phyloP scores from a whole-genome alignment of 2,797 vertebrate species.

The Darevskia mixta region DNA sequence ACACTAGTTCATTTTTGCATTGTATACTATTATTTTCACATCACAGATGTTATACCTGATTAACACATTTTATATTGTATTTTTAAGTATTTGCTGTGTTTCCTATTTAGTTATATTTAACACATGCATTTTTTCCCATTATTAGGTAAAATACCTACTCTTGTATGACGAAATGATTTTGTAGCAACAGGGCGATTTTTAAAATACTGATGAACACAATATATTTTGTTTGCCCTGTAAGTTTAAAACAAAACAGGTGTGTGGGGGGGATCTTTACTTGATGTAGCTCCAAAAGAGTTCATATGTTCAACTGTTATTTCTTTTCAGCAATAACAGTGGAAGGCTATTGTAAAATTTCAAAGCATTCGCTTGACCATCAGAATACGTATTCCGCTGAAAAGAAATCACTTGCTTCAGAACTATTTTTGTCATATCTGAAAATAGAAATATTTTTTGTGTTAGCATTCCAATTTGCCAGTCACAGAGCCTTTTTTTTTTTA shows the following conservation, averaged over 20 bases:
- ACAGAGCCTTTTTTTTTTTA: constrained; percentile 37
- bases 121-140: neutral
- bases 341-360: neutral
- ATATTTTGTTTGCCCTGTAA: neutral
- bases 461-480: constrained; percentile 30
- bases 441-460: constrained; percentile 21
- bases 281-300: constrained; percentile 30
- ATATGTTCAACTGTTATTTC: neutral
- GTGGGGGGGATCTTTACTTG: neutral
- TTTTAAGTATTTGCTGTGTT: neutral
- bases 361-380: neutral
- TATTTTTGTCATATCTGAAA: constrained; percentile 32
- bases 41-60: neutral
- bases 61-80: neutral
- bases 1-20: constrained; percentile 1
- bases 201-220: neutral
- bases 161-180: constrained; percentile 30
- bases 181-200: neutral
- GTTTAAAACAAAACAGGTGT: neutral
- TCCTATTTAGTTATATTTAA: neutral
- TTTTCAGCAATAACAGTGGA: neutral
- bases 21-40: neutral
- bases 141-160: neutral
- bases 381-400: neutral
- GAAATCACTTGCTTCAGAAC: neutral